phyloP scores from a whole-genome alignment of 2,888 invertebrate species.

The Griposia aprilina region DNA sequence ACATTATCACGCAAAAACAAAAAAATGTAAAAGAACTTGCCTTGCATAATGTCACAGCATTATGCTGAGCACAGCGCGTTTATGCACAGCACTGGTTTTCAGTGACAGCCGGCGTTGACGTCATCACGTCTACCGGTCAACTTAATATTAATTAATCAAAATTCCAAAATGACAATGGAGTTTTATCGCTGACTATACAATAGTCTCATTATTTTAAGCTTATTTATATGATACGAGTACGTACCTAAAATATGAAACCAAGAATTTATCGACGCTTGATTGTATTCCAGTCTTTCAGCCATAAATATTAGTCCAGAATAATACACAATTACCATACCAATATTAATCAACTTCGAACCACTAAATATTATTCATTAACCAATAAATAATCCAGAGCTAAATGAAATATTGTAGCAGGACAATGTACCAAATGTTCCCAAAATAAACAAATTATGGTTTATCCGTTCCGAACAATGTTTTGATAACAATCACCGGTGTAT shows the following conservation, averaged over 20 bases:
- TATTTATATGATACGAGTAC: slow-evolving; percentile 13
- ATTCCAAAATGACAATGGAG: background rate
- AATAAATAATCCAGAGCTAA: slow-evolving; percentile 55
- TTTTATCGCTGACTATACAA: background rate
- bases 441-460: slow-evolving; percentile 59
- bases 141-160: background rate
- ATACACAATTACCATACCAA: slow-evolving; percentile 36
- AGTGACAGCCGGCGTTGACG: background rate
- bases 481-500: slow-evolving; percentile 62
- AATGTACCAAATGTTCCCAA: slow-evolving; percentile 50
- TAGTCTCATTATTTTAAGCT: slow-evolving; percentile 4
- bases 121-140: background rate
- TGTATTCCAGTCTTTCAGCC: slow-evolving; percentile 27
- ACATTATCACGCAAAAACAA: too few relatives aligned
- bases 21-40: too few relatives aligned
- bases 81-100: background rate
- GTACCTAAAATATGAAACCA: slow-evolving; percentile 19
- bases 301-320: slow-evolving; percentile 38
- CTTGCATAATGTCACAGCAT: background rate
- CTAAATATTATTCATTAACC: slow-evolving; percentile 51
- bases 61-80: background rate
- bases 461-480: slow-evolving; percentile 44
- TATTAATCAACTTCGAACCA: slow-evolving; percentile 43
- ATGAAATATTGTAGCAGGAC: slow-evolving; percentile 44
- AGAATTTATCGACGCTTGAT: slow-evolving; percentile 35